Base-by-base conservation (phyloP, 2,113 vertebrate genomes). In the Brachionichthys hirsutus region DNA sequence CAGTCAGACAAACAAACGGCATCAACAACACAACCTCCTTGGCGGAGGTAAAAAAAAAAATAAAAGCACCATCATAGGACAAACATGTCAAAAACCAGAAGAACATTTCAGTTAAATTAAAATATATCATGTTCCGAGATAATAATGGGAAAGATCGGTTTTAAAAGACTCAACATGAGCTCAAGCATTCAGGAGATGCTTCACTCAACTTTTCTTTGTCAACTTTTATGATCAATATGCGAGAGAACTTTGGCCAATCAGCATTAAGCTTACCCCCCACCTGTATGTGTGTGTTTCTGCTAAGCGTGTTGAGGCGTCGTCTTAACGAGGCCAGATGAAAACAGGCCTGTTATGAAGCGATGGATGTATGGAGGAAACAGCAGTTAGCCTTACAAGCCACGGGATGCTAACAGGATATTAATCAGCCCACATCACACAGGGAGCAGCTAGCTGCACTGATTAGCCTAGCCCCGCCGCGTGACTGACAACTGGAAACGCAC, bases 381-480 rank as follows among this genome's bases (percentile, higher is more conserved):
- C 84, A 46, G 82, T 87, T 87, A 75, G 81, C 83, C 83, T 80
- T 70, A 73, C 51, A 67, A 79, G 68, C 86, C 51, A 8, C 79
- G 43, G 78, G 83, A 82, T 45, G 48, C 76, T 82, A 84, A 85
- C 78, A 82, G 83, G 83, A 85, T 80, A 82, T 85, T 87, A 87
- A 88, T 88, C 87, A 88, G 75, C 60, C 47, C 53, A 46, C 64
- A 56, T 82, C 80, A 85, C 82, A 85, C 78, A 76, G 78, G 9
- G 74, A 83, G 75, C 62, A 70, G 84, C 78, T 81, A 85, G 84
- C 78, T 76, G 72, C 64, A 35, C 81, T 87, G 83, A 88, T 87
- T 85, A 85, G 77, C 81, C 59, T 78, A 78, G 81, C 77, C 76
- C 78, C 42, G 80, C 69, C 67, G 82, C 40, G 82, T 87, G 85